Percentiles rank a stretch among this genome's conserved stretches.
Evolutionary conservation across 2,113 vertebrate species (phyloP).

Genomic region (Benitochromis conjunctus): DNA sequence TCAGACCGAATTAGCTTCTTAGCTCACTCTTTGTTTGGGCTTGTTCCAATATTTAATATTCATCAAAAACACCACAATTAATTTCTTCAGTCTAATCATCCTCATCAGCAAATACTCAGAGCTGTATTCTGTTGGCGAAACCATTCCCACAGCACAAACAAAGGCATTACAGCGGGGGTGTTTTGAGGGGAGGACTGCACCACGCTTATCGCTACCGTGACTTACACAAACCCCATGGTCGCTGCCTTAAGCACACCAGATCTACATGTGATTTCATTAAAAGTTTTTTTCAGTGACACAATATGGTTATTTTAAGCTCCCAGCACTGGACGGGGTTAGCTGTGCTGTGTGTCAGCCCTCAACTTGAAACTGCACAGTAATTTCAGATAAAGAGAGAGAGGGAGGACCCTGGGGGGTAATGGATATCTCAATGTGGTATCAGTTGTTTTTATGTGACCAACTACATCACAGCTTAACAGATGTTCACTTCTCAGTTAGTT

Average conservation of each 20-base stretch:
- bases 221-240: conserved; percentile 36
- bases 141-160: conserved; percentile 33
- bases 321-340: not conserved
- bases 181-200: not conserved
- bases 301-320: conserved; percentile 12
- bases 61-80: conserved; percentile 26
- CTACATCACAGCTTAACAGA: conserved; percentile 44
- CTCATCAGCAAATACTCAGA: conserved; percentile 47
- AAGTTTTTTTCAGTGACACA: conserved; percentile 16
- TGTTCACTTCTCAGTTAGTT: not conserved
- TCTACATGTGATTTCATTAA: conserved; percentile 48
- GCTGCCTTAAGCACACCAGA: conserved; percentile 19
- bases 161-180: not conserved
- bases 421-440: conserved; percentile 35
- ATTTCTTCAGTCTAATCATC: conserved; percentile 47
- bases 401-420: not conserved
- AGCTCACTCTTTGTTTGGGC: not conserved
- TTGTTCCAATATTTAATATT: conserved; percentile 14
- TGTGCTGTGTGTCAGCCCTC: conserved; percentile 3
- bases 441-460: conserved; percentile 41
- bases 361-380: conserved; percentile 14
- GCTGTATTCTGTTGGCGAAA: not conserved
- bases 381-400: conserved; percentile 25
- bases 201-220: conserved; percentile 22
- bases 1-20: conserved; percentile 34